phyloP scores from a whole-genome alignment of 2,797 vertebrate species.

The Ctenochaetus hawaiiensis region DNA sequence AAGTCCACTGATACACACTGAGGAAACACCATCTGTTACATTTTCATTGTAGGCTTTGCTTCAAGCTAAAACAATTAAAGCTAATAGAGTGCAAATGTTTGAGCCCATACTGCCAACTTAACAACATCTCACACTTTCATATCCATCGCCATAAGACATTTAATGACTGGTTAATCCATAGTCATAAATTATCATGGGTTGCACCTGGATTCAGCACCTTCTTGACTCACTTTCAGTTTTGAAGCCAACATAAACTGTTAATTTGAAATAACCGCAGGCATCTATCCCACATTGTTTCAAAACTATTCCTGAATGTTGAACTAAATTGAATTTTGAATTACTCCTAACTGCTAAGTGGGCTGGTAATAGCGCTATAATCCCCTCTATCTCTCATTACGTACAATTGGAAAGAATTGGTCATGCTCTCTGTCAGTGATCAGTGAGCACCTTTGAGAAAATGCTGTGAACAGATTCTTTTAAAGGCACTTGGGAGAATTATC shows the following conservation, averaged over 20 bases:
- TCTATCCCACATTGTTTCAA: slow-evolving; percentile 55
- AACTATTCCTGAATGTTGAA: slow-evolving; percentile 66
- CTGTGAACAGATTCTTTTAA: slow-evolving; percentile 75
- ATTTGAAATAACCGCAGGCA: slow-evolving; percentile 67
- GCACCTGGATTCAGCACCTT: slow-evolving; percentile 66
- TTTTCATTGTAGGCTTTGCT: slow-evolving; percentile 80
- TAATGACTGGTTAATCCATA: slow-evolving; percentile 61
- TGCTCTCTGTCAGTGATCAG: slow-evolving; percentile 75
- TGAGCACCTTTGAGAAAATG: slow-evolving; percentile 70
- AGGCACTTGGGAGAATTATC: slow-evolving; percentile 80
- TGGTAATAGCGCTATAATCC: slow-evolving; percentile 69
- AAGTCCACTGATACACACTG: slow-evolving; percentile 50
- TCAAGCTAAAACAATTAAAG: slow-evolving; percentile 80
- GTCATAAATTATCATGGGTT: slow-evolving; percentile 58
- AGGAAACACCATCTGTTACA: slow-evolving; percentile 78
- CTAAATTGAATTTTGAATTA: slow-evolving; percentile 72
- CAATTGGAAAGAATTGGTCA: slow-evolving; percentile 61
- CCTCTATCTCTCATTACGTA: slow-evolving; percentile 60
- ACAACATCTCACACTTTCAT: slow-evolving; percentile 64
- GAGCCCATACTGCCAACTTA: slow-evolving; percentile 72
- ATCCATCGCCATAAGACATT: slow-evolving; percentile 59
- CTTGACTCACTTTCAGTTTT: slow-evolving; percentile 37
- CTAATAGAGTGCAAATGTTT: slow-evolving; percentile 82
- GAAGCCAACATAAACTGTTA: slow-evolving; percentile 62
- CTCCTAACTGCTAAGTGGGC: slow-evolving; percentile 64